A percentile compares a stretch with the other conserved stretches of the same genome.
Evolutionary conservation across 2,113 vertebrate genomes (phyloP).

Genomic region (Gymnobelideus leadbeateri): DNA sequence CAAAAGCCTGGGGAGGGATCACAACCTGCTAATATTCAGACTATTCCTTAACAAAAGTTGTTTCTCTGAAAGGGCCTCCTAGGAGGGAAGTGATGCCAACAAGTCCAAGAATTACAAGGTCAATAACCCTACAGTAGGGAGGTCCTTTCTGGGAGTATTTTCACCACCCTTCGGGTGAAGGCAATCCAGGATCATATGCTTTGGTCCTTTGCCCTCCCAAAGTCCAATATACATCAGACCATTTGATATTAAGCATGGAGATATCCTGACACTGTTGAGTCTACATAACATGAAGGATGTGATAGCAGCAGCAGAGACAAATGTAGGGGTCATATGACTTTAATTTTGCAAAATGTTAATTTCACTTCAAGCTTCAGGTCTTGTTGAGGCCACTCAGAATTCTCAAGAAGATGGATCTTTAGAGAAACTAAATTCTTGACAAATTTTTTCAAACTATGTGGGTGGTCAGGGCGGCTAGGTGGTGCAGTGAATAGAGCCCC

Average conservation of each 20-base stretch:
- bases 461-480: not conserved
- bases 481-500: too few relatives aligned
- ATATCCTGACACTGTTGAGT: not conserved
- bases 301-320: not conserved
- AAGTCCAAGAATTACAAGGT: not conserved
- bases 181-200: not conserved
- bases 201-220: not conserved
- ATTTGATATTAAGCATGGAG: not conserved
- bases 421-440: not conserved
- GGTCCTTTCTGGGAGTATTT: not conserved
- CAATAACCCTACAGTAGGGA: not conserved
- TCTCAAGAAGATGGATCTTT: not conserved
- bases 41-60: not conserved
- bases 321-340: not conserved
- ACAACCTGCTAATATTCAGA: not conserved
- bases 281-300: not conserved
- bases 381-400: not conserved
- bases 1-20: not conserved
- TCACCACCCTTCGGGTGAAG: not conserved
- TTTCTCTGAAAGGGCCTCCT: not conserved
- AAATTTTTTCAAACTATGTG: not conserved
- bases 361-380: not conserved
- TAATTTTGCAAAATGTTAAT: not conserved
- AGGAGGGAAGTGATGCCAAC: not conserved
- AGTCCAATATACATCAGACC: not conserved